Evolutionary conservation across 1,140 invertebrate species (phyloP), one percentile per base, ranked within the genome.

Genomic region (Pinna nobilis): DNA sequence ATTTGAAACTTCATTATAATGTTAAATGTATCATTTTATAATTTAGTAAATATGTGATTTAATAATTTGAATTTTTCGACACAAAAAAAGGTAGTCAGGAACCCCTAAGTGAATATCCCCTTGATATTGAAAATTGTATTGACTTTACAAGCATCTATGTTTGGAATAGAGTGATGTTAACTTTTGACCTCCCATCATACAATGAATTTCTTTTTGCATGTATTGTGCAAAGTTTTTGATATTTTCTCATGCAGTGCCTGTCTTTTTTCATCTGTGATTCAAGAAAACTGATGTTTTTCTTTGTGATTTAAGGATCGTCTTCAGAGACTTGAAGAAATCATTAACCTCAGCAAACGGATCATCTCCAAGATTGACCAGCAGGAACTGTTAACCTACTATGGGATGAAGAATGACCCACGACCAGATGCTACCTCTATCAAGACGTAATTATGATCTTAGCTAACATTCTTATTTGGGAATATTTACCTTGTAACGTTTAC

Each of bases 351-450:
- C 11, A 91, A 94, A 59, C 90, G 92, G 80, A 92, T 95, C 0
- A 91, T 96, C 30, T 90, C 90, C 3, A 91, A 91, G 53, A 92
- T 96, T n/a, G 93, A 96, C 87, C 91, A 93, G 76, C 92, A 92
- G 23, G 84, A 85, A 77, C 81, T 97, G 39, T 88, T 96, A 0
- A 92, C 93, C 0, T 94, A 93, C 82, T 93, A 94, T 74, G 95
- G 95, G 0, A 92, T 94, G 70, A 97, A 96, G 86, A 92, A 91
- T 64, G 95, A 96, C 85, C 92, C 92, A 15, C 90, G 94, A 59
- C 87, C 91, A 0, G 95, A 96, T 86, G 94, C 95, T 0, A 86
- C 90, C 4, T 95, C 95, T 87, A 94, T 95, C 51, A 96, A 95
- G 90, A 91, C 90, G 92, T 94, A 85, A 91, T 91, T 89, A 25